Evolutionary conservation across 2,797 vertebrate genomes (phyloP), one percentile per base, ranked within the genome.

Genomic region (Arctocebus calabarensis): DNA sequence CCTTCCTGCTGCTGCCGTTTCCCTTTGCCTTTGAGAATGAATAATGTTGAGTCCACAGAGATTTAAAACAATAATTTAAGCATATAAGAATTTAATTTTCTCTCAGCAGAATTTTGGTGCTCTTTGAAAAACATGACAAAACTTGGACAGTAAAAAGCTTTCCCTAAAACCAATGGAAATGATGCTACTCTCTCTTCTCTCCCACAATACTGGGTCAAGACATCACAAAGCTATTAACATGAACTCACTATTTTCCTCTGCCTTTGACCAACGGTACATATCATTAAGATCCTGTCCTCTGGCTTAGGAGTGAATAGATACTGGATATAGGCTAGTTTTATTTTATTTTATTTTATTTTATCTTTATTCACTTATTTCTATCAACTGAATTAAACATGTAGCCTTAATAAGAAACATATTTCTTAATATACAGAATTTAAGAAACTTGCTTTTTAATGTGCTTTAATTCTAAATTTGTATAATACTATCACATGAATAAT

Each of bases 31-130:
- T 78, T 66, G 27, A 59, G 20, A 73, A 45, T 61, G 11, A 59
- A 27, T 59, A 78, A 71, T 78, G 25, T 78, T 79, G 27, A 83
- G 5, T 8, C 3, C 20, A 73, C 20, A 61, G 57, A 59, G 13
- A 78, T 84, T 83, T 95, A 83, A 78, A 83, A n/a, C n/a, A 73
- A 68, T 52, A 73, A 40, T 86, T 25, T 17, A 70, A 48, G 32
- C 22, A 66, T n/a, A 9, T 55, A 64, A 68, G 52, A 29, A 90
- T 77, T 90, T 90, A 40, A 92, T 83, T 87, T 59, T 71, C 32
- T 73, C 14, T 79, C 12, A 74, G 40, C 11, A n/a, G 48, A 91
- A 90, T 78, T 40, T 52, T 84, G 20, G 13, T 91, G 29, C 70
- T 79, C 34, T 90, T 66, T 84, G 37, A 93, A 74, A 93, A 22